A percentile compares a stretch with the other conserved stretches of the same genome.
These are phyloP conservation scores for Volucella inanis DNA, from an alignment of 2,888 invertebrate genomes.

Conservation along the genomic window DNA sequence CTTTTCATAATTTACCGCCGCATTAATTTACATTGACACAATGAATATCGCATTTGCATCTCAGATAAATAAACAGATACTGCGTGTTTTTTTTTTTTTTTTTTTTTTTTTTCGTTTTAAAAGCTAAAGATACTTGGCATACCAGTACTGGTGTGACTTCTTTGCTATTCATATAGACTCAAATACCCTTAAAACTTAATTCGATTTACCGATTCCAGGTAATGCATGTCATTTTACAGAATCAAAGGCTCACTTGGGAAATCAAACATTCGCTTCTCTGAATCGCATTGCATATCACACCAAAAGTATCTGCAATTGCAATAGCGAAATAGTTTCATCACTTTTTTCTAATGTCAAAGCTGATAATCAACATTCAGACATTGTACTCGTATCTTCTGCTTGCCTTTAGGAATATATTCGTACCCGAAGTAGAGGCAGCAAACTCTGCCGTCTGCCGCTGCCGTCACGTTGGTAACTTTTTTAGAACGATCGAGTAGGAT, in stretches of 20 bases:
- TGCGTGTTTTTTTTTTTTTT: neutral
- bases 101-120: neutral
- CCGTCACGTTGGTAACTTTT: conserved; percentile 22
- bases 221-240: too few relatives aligned
- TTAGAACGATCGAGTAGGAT: conserved; percentile 47
- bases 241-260: conserved; percentile 4
- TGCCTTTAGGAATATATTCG: neutral
- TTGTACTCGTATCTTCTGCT: conserved; percentile 27
- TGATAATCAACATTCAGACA: conserved; percentile 29
- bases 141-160: too few relatives aligned
- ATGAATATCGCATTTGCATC: too few relatives aligned
- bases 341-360: conserved; percentile 60
- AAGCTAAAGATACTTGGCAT: neutral
- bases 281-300: conserved; percentile 11
- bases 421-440: neutral
- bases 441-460: conserved; percentile 18
- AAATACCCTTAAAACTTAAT: conserved; percentile 14
- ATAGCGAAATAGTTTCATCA: conserved; percentile 50
- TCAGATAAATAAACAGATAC: neutral
- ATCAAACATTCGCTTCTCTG: conserved; percentile 6
- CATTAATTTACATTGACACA: neutral
- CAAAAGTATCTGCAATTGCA: conserved; percentile 8
- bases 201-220: neutral
- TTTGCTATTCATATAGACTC: neutral
- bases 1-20: conserved; percentile 12